These are phyloP conservation scores for Myotis findleyi DNA, from an alignment of 2,797 vertebrate genomes.

Conservation along the genomic window DNA sequence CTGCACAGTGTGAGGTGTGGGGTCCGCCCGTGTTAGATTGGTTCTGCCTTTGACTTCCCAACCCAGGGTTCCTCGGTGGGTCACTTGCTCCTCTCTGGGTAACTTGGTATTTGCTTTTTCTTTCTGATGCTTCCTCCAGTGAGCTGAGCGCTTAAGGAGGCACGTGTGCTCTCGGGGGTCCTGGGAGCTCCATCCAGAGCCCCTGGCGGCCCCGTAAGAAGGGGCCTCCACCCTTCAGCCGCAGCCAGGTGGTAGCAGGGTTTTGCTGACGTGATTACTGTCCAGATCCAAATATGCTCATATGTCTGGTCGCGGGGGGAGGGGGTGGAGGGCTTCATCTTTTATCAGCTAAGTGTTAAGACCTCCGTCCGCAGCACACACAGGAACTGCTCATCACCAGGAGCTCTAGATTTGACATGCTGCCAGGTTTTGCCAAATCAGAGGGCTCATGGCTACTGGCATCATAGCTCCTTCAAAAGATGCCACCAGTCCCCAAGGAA, in stretches of 20 bases:
- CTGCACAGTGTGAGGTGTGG: accelerated
- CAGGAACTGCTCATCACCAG: background rate
- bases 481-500: background rate
- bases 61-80: background rate
- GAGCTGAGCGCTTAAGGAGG: background rate
- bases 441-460: background rate
- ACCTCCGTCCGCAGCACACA: background rate
- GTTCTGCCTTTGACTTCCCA: background rate
- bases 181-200: background rate
- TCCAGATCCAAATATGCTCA: background rate
- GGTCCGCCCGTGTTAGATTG: accelerated
- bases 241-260: background rate
- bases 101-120: background rate
- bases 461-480: background rate
- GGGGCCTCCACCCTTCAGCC: background rate
- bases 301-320: too few species aligned
- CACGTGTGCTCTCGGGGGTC: background rate
- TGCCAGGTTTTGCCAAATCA: background rate
- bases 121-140: background rate
- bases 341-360: background rate
- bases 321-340: background rate
- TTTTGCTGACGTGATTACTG: background rate
- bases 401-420: accelerated
- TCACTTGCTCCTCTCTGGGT: background rate
- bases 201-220: accelerated